phyloP scores from a whole-genome alignment of 2,113 vertebrate genomes.

The Sprattus sprattus region DNA sequence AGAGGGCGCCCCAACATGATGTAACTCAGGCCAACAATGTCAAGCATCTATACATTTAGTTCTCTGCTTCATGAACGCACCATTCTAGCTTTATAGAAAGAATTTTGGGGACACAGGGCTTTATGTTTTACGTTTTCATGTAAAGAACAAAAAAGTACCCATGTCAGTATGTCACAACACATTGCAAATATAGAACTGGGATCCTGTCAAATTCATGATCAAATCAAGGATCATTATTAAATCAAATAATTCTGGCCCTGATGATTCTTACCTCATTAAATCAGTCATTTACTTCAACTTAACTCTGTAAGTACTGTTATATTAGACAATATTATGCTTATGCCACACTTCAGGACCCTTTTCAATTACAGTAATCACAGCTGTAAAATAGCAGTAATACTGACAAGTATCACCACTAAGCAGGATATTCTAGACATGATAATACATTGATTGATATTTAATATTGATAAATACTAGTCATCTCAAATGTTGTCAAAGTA shows the following conservation, averaged over 20 bases:
- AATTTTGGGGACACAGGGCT: neutral
- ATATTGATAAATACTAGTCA: too few relatives aligned
- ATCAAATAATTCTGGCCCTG: neutral
- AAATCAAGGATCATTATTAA: too few relatives aligned
- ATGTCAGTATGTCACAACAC: too few relatives aligned
- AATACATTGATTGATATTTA: too few relatives aligned
- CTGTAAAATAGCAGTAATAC: neutral
- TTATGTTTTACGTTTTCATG: neutral
- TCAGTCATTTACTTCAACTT: neutral
- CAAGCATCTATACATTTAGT: neutral
- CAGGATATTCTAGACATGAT: too few relatives aligned
- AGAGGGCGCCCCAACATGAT: neutral
- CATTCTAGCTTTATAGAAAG: neutral
- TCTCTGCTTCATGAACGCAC: neutral
- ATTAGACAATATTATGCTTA: neutral
- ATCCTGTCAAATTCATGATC: too few relatives aligned
- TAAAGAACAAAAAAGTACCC: neutral
- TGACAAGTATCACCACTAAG: neutral
- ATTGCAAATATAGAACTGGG: too few relatives aligned
- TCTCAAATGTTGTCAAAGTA: too few relatives aligned
- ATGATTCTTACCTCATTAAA: neutral
- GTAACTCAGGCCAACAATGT: constrained; percentile 7
- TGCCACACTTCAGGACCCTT: neutral
- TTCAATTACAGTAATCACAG: neutral
- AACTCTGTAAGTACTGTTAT: neutral